Evolutionary conservation across 2,888 invertebrate genomes (phyloP), one percentile per base, ranked within the genome.

Genomic region (Drosophila yooni): DNA sequence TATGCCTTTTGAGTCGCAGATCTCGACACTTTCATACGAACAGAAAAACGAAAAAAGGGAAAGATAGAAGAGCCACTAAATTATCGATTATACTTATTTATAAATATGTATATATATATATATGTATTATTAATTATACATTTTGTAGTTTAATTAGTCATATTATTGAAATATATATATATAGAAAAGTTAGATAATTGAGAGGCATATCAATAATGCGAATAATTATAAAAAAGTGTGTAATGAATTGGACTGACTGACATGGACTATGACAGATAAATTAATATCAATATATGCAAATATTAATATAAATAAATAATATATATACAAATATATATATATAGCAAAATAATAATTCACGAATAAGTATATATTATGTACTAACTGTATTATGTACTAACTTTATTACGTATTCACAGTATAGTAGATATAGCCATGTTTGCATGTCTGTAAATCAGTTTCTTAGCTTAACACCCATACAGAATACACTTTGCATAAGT

Each of bases 141-240:
- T 3, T 18, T 38, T 33, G 11, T 0, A 11, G 33, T 10, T 10
- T 33, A 33, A 11, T 11, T 33, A 3, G 10, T 33, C 33, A 33
- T 33, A 33, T 33, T 33, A 10, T 33, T 3, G 10, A 33, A 33
- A 11, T 3, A 11, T 11, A 27, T 11, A 27, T 27, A 11, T 11
- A 21, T 21, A 13, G 13, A 1, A 13, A 7, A 21, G 7, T 3
- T 3, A 13, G 0, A 13, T 21, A 7, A 46, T 6, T 46, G 0
- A 21, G 2, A 3, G 43, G 3, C 7, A 46, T 25, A 46, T 21
- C 3, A 8, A 2, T 15, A 7, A 25, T 1, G 15, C 2, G 46
- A 25, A 15, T 8, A n/a, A n/a, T 3, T 40, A n/a, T 40, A 8
- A 40, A 0, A 4, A 40, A 25, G 25, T 15, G 1, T 11, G 2